These are phyloP conservation scores for Vollenhovia emeryi DNA, from an alignment of 1,140 invertebrate genomes.

Conservation along the genomic window DNA sequence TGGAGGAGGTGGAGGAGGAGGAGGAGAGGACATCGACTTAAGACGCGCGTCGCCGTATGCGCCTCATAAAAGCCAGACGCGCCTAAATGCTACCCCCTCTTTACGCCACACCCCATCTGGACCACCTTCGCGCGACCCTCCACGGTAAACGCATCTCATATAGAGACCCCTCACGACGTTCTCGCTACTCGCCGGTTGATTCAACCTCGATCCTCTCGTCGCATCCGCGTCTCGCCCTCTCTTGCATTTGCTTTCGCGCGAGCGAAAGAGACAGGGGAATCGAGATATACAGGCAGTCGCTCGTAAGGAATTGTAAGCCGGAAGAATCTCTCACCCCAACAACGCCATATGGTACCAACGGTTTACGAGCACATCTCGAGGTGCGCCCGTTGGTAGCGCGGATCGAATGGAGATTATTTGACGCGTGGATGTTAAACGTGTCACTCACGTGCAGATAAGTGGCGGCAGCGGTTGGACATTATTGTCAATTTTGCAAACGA, in stretches of 20 bases:
- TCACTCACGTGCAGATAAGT: background rate
- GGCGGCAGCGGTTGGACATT: background rate
- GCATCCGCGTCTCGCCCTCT: background rate
- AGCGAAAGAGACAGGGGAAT: background rate
- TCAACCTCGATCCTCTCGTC: background rate
- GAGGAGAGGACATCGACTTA: constrained; percentile 26
- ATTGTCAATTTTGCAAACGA: background rate
- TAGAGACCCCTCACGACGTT: constrained; percentile 26
- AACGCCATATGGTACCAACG: constrained; percentile 38
- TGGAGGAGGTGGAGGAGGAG: too few relatives aligned
- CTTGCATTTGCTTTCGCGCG: background rate
- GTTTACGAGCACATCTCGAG: constrained; percentile 14
- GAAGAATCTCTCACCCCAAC: constrained; percentile 16
- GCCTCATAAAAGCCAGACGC: constrained; percentile 72
- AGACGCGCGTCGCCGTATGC: constrained; percentile 49
- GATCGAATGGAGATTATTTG: background rate
- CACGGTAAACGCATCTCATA: constrained; percentile 31
- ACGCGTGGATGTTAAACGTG: background rate
- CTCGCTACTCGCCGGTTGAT: constrained; percentile 34
- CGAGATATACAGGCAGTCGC: constrained; percentile 20
- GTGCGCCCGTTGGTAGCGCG: background rate
- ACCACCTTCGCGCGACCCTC: constrained; percentile 48
- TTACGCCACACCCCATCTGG: constrained; percentile 44
- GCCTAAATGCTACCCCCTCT: constrained; percentile 55
- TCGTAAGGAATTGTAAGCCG: constrained; percentile 35